Evolutionary conservation across 2,113 vertebrate genomes (phyloP).

Genomic region (Micromys minutus): DNA sequence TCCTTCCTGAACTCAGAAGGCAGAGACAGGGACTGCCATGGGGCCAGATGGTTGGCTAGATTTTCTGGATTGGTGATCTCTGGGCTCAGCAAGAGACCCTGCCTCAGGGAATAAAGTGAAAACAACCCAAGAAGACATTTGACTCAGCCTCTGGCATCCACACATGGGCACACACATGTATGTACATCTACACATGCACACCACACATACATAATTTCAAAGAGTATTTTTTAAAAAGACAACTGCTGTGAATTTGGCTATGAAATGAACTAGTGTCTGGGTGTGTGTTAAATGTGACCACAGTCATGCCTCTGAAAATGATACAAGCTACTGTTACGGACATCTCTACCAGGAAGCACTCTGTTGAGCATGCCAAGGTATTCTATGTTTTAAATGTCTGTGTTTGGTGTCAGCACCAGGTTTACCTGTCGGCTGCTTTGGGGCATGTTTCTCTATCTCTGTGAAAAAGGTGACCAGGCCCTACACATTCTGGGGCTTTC

Average conservation of each 20-base stretch:
- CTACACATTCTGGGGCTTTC: fast-evolving
- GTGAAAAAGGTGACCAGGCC: background rate
- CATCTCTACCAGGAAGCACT: background rate
- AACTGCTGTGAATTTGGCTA: background rate
- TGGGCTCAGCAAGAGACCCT: background rate
- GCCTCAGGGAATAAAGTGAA: background rate
- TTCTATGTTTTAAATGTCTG: background rate
- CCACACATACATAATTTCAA: background rate
- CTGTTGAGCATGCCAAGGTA: fast-evolving
- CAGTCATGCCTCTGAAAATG: background rate
- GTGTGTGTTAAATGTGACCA: background rate
- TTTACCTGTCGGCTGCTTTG: background rate
- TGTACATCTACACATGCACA: background rate
- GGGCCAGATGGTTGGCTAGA: background rate
- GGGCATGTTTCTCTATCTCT: background rate
- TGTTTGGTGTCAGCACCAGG: background rate
- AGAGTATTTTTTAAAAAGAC: background rate
- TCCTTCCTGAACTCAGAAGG: background rate
- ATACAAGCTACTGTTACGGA: no score
- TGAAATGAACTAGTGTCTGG: background rate
- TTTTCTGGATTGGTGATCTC: background rate
- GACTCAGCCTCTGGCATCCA: background rate
- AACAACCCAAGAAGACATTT: background rate
- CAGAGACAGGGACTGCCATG: no score
- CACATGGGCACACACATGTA: no score